Evolutionary conservation across 2,888 invertebrate genomes (phyloP).

Genomic region (Bhutanitis thaidina): DNA sequence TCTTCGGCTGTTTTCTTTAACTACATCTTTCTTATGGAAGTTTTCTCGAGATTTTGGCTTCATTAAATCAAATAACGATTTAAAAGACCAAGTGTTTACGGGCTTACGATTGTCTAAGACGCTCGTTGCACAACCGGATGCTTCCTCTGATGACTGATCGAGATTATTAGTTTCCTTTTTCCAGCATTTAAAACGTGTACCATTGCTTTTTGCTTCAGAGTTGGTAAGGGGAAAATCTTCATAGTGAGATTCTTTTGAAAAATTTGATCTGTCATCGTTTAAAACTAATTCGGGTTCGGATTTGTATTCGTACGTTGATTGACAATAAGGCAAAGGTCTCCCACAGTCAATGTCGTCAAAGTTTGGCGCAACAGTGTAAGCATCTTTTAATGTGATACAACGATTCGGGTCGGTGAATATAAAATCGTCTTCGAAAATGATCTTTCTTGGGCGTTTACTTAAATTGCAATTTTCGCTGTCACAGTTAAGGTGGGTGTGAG

Average conservation of each 20-base stretch:
- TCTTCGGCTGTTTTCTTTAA: conserved; percentile 28
- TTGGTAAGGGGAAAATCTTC: not conserved
- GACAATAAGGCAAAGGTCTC: not conserved
- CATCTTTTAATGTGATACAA: not conserved
- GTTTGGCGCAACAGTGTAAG: not conserved
- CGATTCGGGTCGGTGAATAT: not conserved
- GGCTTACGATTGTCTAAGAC: not conserved
- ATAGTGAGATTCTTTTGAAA: not conserved
- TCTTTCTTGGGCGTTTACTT: not conserved
- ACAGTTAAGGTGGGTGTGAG: not conserved
- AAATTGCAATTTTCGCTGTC: not conserved
- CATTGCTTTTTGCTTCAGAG: not conserved
- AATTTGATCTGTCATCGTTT: not conserved
- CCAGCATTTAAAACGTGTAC: no score
- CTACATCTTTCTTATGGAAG: not conserved
- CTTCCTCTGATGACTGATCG: not conserved
- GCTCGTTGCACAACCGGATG: not conserved
- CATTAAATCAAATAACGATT: conserved; percentile 24
- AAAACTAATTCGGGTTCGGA: not conserved
- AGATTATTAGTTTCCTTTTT: not conserved
- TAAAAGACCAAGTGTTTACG: not conserved
- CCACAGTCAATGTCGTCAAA: not conserved
- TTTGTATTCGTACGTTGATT: not conserved
- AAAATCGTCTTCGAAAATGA: not conserved
- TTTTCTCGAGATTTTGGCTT: conserved; percentile 15